phyloP scores from a whole-genome alignment of 1,140 invertebrate species.

The Drosophila subpulchrella region DNA sequence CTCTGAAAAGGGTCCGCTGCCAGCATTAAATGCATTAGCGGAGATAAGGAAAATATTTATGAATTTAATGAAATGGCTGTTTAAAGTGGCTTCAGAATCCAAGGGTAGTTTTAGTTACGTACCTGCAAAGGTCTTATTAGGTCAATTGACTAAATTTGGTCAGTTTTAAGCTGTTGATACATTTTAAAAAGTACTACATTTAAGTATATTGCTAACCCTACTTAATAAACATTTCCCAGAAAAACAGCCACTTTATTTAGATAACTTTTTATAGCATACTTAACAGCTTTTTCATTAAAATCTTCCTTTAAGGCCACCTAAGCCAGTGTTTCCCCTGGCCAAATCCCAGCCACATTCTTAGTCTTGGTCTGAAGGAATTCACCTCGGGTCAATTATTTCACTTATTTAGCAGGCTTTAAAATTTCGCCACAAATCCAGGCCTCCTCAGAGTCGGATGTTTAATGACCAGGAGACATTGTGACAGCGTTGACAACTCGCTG shows the following conservation, averaged over 20 bases:
- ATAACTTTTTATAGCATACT: constrained; percentile 27
- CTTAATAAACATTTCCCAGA: background rate
- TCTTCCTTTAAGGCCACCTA: constrained; percentile 4
- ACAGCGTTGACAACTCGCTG: constrained; percentile 70
- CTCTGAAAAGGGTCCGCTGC: constrained; percentile 31
- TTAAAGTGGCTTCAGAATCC: background rate
- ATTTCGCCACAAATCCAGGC: constrained; percentile 43
- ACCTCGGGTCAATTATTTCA: constrained; percentile 69
- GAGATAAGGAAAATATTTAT: constrained; percentile 27
- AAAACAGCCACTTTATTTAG: background rate
- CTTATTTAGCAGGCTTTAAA: constrained; percentile 72
- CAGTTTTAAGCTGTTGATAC: too few relatives aligned
- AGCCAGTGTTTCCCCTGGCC: constrained; percentile 1
- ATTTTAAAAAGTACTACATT: too few relatives aligned
- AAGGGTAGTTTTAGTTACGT: background rate
- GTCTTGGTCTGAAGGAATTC: constrained; percentile 18
- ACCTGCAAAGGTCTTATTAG: background rate
- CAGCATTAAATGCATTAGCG: constrained; percentile 33
- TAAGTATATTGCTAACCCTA: background rate
- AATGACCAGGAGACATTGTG: constrained; percentile 67
- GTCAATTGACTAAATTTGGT: too few relatives aligned
- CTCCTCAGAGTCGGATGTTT: constrained; percentile 48
- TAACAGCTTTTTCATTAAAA: constrained; percentile 35
- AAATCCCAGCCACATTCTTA: constrained; percentile 33
- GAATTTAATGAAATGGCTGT: constrained; percentile 7